Percentiles rank a stretch among this genome's conserved stretches.
Evolutionary conservation across 2,797 vertebrate species (phyloP).

Genomic region (Falco biarmicus): DNA sequence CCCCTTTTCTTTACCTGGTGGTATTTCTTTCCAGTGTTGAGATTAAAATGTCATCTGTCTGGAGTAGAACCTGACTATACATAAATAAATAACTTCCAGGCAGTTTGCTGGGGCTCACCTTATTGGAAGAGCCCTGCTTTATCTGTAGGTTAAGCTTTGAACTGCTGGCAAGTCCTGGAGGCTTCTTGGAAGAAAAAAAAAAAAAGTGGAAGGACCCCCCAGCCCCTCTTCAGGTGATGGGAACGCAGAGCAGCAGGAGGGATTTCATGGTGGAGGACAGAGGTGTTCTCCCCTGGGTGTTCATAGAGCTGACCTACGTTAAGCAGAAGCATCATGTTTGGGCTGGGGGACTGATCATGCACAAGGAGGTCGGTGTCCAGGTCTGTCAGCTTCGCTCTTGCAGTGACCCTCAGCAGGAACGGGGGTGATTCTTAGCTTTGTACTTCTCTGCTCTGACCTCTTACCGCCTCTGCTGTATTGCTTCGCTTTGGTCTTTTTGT

Average conservation of each 20-base stretch:
- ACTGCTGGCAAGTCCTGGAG: neutral
- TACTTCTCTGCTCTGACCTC: neutral
- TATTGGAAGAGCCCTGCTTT: neutral
- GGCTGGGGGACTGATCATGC: no score
- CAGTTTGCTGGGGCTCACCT: neutral
- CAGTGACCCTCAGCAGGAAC: rapidly evolving
- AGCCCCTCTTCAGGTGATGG: neutral
- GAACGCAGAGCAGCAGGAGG: neutral
- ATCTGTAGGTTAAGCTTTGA: neutral
- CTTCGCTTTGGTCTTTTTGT: neutral
- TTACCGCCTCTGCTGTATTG: rapidly evolving
- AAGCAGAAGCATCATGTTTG: neutral
- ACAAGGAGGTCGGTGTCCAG: neutral
- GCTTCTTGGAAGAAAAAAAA: neutral
- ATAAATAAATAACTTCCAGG: neutral
- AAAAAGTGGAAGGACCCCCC: no score
- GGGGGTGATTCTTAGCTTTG: neutral
- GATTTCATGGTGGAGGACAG: no score
- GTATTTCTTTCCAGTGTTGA: neutral
- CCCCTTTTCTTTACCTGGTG: neutral
- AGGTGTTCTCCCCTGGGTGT: rapidly evolving
- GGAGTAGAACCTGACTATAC: neutral
- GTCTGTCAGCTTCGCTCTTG: neutral
- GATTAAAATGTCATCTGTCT: constrained; percentile 19
- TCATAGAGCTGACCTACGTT: rapidly evolving